Conservation (phyloP, 1,140 invertebrate species). For the Dinoponera quadriceps region DNA sequence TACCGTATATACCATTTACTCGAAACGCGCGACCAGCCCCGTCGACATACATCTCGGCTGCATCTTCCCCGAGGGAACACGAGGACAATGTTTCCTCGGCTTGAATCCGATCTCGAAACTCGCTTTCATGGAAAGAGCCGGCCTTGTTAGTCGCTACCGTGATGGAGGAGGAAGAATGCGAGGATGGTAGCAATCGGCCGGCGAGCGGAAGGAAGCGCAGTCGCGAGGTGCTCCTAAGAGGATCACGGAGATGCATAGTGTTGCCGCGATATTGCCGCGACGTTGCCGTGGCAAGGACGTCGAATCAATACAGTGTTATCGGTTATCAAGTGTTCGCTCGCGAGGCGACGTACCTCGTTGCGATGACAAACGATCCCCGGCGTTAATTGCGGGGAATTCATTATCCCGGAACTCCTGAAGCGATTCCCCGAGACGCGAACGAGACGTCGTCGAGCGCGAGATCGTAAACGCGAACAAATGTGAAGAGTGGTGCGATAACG, state of each 20-base stretch:
- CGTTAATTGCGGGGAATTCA: slow-evolving; percentile 21
- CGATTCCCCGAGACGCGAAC: slow-evolving; percentile 8
- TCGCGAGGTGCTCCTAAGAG: slow-evolving; percentile 41
- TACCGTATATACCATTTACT: slow-evolving; percentile 23
- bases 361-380: slow-evolving; percentile 24
- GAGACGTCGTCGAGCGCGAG: not conserved
- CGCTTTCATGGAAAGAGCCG: slow-evolving; percentile 41
- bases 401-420: slow-evolving; percentile 3
- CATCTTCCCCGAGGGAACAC: not conserved
- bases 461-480: slow-evolving; percentile 19
- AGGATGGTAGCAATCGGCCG: slow-evolving; percentile 53
- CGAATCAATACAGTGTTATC: slow-evolving; percentile 60
- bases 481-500: not conserved
- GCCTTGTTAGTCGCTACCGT: slow-evolving; percentile 39
- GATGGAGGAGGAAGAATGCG: slow-evolving; percentile 57
- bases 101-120: slow-evolving; percentile 7
- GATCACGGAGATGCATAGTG: slow-evolving; percentile 43
- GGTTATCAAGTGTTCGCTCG: slow-evolving; percentile 45
- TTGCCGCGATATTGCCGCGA: slow-evolving; percentile 47
- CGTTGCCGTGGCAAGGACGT: slow-evolving; percentile 36
- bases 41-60: not conserved
- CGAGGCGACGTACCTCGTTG: slow-evolving; percentile 23
- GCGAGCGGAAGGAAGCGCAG: slow-evolving; percentile 49
- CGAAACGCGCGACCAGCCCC: slow-evolving; percentile 15
- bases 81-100: slow-evolving; percentile 38